A percentile compares a stretch with the other conserved stretches of the same genome.
Conservation (phyloP, 2,888 invertebrate species). For the Sabatieria punctata region DNA sequence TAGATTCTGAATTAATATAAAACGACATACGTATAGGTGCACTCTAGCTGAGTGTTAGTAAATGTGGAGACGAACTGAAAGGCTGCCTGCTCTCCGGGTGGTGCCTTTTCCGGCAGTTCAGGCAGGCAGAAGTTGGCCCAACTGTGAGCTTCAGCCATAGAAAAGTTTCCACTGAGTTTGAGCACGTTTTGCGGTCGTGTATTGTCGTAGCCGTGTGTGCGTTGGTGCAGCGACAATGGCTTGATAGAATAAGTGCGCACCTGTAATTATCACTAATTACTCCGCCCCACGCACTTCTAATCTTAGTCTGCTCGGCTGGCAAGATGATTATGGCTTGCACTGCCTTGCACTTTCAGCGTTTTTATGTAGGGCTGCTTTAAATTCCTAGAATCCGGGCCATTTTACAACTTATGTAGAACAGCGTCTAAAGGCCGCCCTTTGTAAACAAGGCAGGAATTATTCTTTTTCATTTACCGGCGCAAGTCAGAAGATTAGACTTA, state of each 20-base stretch:
- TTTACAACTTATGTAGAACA: no score
- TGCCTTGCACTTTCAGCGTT: no score
- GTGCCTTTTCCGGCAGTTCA: constrained; percentile 60
- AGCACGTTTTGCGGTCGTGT: constrained; percentile 22
- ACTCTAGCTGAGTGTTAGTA: constrained; percentile 57
- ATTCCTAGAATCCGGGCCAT: no score
- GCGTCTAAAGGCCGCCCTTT: no score
- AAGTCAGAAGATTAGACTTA: no score
- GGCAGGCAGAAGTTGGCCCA: constrained; percentile 75
- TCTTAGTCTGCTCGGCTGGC: no score
- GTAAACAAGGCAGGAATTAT: no score
- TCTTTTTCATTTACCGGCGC: no score
- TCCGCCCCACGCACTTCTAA: no score
- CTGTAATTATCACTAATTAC: no score
- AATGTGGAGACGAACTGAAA: constrained; percentile 56
- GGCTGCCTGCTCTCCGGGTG: constrained; percentile 44
- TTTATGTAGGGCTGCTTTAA: no score
- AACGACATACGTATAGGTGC: constrained; percentile 52
- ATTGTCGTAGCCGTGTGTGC: constrained; percentile 43
- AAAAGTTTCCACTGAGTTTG: constrained; percentile 42
- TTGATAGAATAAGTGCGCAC: constrained; percentile 50
- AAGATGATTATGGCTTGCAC: no score
- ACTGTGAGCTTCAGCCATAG: constrained; percentile 69
- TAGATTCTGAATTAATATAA: neutral
- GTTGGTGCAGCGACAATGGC: constrained; percentile 57